Base-by-base conservation (phyloP, 2,888 invertebrate species). In the Drosophila kuntzei region DNA sequence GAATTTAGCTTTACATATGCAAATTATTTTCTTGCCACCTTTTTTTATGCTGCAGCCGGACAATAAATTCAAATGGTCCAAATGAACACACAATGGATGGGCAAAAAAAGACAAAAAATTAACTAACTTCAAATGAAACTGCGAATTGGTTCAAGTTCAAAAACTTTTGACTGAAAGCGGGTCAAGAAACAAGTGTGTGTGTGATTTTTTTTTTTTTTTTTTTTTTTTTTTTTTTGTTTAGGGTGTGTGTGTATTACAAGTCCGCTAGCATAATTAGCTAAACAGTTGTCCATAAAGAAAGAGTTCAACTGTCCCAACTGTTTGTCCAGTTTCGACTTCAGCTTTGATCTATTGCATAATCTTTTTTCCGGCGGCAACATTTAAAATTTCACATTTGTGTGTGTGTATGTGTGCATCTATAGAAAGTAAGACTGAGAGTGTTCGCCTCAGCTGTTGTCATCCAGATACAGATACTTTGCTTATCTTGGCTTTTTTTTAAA, bases 101-200 rank as follows among this genome's bases (percentile, higher is more conserved):
- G 60, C 50, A 18, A 43, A 71, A 65, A 64, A 14, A 22, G 0
- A 46, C 63, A 63, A 27, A 49, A 43, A 63, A 27, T 59, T 50
- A 51, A 32, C 58, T 46, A 61, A 64, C 59, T 32, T 14, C 53
- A 49, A 68, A 44, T 25, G 12, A 58, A 59, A 37, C 53, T 34
- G 71, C 76, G 43, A 86, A 74, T 87, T 81, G 69, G 85, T 89
- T 86, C 85, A 86, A 86, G 85, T 86, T 86, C 85, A 86, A 76
- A 76, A 77, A 66, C 29, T 64, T 54, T 76, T 67, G 50, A 53
- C 64, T 25, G 44, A 84, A 85, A 87, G 85, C 77, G 78, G 87
- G 87, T 87, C 89, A 88, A 51, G 54, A 11, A n/a, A 22, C 11
- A n/a, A 16, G 16, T 25, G 29, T 47, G 27, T 32, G 44, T 44